Evolutionary conservation across 2,888 invertebrate species (phyloP).

Genomic region (Lithosia quadra): DNA sequence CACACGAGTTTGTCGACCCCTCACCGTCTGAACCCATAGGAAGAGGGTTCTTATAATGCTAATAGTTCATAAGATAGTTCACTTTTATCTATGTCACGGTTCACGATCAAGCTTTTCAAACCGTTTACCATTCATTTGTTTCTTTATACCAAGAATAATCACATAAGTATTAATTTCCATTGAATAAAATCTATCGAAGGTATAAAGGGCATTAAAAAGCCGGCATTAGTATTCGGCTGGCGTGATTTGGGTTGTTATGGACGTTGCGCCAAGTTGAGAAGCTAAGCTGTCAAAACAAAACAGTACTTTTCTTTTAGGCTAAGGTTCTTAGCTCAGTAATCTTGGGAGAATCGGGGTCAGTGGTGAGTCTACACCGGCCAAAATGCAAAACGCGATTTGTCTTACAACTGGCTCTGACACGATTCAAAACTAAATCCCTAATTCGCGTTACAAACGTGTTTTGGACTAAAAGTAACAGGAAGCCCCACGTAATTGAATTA

Average conservation of each 20-base stretch:
- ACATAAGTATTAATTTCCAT: constrained; percentile 53
- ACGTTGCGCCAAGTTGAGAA: constrained; percentile 32
- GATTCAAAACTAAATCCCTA: background rate
- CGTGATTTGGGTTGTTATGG: constrained; percentile 43
- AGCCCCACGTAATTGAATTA: background rate
- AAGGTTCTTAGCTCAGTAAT: background rate
- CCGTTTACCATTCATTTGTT: constrained; percentile 43
- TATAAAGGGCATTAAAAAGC: constrained; percentile 54
- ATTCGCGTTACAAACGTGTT: background rate
- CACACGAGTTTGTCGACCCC: constrained; percentile 78
- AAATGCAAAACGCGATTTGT: too few species aligned
- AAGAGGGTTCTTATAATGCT: constrained; percentile 79
- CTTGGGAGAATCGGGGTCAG: too few species aligned
- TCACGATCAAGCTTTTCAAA: constrained; percentile 58
- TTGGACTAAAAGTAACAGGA: background rate
- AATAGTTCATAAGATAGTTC: constrained; percentile 70
- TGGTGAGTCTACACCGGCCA: too few species aligned
- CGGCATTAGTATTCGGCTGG: constrained; percentile 63
- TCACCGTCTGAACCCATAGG: constrained; percentile 73
- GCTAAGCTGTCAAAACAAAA: constrained; percentile 54
- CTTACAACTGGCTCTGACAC: too few species aligned
- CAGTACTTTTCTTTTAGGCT: too few species aligned
- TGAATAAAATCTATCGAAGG: constrained; percentile 55
- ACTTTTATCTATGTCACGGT: constrained; percentile 79
- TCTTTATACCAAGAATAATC: constrained; percentile 36